phyloP scores from a whole-genome alignment of 2,113 vertebrate genomes.

The Microtus oregoni region DNA sequence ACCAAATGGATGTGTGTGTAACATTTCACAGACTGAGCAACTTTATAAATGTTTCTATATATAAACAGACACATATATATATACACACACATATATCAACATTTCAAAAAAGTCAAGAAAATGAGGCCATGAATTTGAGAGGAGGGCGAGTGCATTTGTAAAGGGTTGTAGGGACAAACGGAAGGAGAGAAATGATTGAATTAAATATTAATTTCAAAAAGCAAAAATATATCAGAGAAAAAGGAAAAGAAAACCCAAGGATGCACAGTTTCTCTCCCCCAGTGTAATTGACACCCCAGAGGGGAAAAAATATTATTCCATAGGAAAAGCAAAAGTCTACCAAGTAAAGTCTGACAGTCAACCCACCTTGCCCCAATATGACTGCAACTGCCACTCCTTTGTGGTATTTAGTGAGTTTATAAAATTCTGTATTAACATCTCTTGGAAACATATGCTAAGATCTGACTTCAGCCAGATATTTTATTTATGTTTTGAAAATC shows the following conservation, averaged over 20 bases:
- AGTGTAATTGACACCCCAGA: conserved; percentile 1
- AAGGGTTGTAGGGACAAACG: background rate
- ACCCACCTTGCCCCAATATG: conserved; percentile 53
- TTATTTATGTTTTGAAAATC: background rate
- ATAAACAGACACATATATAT: background rate
- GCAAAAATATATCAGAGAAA: background rate
- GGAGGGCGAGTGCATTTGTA: background rate
- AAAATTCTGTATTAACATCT: background rate
- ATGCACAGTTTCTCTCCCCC: conserved; percentile 36
- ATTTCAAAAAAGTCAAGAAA: background rate
- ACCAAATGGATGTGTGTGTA: background rate
- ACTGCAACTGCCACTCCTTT: background rate
- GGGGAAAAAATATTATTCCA: conserved; percentile 27
- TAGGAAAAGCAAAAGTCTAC: background rate
- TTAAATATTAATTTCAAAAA: background rate
- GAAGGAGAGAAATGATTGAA: background rate
- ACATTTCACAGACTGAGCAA: background rate
- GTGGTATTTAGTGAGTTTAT: background rate
- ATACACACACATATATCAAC: background rate
- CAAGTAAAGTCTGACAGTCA: conserved; percentile 54
- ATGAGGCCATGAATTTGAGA: background rate
- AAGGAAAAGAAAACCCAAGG: background rate
- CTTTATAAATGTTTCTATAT: background rate
- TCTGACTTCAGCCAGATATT: background rate
- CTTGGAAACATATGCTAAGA: background rate